phyloP scores from a whole-genome alignment of 2,888 invertebrate species.

The Drosophila putrida region DNA sequence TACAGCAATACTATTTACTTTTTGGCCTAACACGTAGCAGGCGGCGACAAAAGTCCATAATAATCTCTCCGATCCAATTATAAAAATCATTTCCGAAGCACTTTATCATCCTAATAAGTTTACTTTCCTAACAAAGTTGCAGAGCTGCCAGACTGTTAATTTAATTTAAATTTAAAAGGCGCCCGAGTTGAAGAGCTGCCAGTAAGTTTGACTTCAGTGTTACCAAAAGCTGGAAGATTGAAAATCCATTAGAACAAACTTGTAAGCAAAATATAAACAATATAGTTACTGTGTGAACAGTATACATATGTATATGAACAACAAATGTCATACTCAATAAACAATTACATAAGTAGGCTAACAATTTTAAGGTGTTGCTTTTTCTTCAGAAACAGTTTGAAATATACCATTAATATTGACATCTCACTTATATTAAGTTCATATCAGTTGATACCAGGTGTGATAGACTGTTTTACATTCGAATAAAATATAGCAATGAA shows the following conservation, averaged over 20 bases:
- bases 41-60: background rate
- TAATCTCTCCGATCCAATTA: background rate
- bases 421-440: background rate
- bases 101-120: slow-evolving; percentile 7
- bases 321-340: background rate
- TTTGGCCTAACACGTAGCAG: background rate
- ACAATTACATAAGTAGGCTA: too few relatives aligned
- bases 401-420: background rate
- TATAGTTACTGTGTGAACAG: too few relatives aligned
- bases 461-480: background rate
- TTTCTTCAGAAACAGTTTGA: too few relatives aligned
- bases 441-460: too few relatives aligned
- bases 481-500: background rate
- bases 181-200: slow-evolving; percentile 4
- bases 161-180: background rate
- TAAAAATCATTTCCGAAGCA: background rate
- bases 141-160: slow-evolving; percentile 14
- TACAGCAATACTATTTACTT: slow-evolving; percentile 13
- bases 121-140: background rate
- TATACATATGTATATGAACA: too few relatives aligned
- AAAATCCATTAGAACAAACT: background rate
- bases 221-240: slow-evolving; percentile 1
- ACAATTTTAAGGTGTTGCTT: too few relatives aligned
- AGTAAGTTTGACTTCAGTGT: background rate
- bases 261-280: too few relatives aligned